phyloP scores from a whole-genome alignment of 1,140 invertebrate genomes.

The Halictus rubicundus region DNA sequence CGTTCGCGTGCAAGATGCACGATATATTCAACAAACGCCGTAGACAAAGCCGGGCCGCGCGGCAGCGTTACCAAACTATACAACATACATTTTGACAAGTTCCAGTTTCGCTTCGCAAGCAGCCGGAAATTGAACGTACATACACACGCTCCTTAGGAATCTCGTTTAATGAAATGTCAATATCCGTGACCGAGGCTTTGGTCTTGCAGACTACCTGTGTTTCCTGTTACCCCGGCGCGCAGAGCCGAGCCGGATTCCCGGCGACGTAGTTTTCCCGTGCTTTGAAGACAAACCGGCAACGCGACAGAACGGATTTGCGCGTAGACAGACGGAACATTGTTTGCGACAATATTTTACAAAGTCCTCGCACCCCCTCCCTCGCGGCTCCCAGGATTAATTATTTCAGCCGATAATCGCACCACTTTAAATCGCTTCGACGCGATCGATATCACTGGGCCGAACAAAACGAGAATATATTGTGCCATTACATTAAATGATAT shows the following conservation, averaged over 20 bases:
- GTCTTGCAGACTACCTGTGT: constrained; percentile 54
- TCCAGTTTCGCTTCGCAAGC: constrained; percentile 48
- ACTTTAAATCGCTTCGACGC: too few species aligned
- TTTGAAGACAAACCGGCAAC: constrained; percentile 55
- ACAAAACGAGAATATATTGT: too few species aligned
- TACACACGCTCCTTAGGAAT: constrained; percentile 59
- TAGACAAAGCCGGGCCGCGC: constrained; percentile 32
- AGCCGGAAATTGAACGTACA: constrained; percentile 55
- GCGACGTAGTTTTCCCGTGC: constrained; percentile 53
- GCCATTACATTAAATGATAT: too few species aligned
- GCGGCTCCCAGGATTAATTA: too few species aligned
- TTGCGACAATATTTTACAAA: constrained; percentile 49
- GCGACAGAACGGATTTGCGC: constrained; percentile 47
- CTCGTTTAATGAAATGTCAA: constrained; percentile 65
- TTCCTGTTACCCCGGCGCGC: constrained; percentile 13
- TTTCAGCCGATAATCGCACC: too few species aligned
- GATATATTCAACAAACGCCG: constrained; percentile 36
- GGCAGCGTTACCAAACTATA: constrained; percentile 37
- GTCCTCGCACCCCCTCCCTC: too few species aligned
- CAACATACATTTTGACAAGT: constrained; percentile 58
- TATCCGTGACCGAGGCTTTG: constrained; percentile 58
- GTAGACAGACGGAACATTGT: constrained; percentile 11
- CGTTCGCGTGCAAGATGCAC: constrained; percentile 40
- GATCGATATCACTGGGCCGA: too few species aligned
- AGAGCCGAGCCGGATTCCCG: constrained; percentile 15